Conservation (phyloP, 2,113 vertebrate species). For the Chinchilla lanigera region DNA sequence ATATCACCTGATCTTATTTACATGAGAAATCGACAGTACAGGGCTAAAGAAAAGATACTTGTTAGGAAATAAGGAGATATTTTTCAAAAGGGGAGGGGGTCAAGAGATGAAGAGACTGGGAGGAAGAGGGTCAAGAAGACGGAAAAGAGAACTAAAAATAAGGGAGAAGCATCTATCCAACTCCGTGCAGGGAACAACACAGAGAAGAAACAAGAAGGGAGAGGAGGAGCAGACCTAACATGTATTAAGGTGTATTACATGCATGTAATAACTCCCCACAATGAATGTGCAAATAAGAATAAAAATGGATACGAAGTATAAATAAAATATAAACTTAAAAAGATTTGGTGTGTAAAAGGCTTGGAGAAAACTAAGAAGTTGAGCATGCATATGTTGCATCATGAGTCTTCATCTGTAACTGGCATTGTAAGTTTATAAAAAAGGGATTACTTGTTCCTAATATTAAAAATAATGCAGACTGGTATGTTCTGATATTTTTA, state of each 20-base stretch:
- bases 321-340: background rate
- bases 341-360: background rate
- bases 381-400: background rate
- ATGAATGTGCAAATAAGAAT: background rate
- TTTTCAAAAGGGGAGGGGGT: background rate
- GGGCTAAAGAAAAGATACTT: background rate
- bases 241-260: background rate
- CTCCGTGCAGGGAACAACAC: background rate
- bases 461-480: slow-evolving; percentile 47
- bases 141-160: background rate
- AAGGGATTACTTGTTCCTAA: background rate
- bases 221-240: background rate
- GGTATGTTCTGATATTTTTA: slow-evolving; percentile 9
- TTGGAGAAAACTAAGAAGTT: background rate
- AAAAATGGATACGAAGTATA: background rate
- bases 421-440: background rate
- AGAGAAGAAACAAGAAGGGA: background rate
- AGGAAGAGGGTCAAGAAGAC: background rate
- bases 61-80: background rate
- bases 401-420: background rate
- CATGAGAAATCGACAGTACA: background rate
- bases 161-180: background rate
- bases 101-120: background rate
- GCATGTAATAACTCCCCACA: background rate
- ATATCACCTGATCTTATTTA: background rate